Evolutionary conservation across 2,888 invertebrate species (phyloP).

Genomic region (Amphipoea oculea): DNA sequence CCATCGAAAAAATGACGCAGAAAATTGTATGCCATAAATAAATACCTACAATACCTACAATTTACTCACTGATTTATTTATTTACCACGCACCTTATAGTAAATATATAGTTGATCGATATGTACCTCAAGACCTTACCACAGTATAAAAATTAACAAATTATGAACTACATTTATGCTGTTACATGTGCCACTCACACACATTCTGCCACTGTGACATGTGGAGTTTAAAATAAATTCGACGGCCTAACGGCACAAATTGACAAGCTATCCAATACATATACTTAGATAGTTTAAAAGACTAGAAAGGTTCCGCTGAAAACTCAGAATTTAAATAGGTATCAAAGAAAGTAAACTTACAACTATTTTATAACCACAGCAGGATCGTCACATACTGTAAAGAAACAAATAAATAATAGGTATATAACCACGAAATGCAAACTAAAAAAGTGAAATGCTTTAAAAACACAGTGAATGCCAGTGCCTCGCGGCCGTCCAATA

Average conservation of each 20-base stretch:
- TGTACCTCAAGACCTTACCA: not conserved
- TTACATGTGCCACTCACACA: not conserved
- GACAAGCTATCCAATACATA: no score
- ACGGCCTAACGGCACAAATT: not conserved
- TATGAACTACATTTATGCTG: not conserved
- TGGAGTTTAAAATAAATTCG: not conserved
- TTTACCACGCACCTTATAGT: not conserved
- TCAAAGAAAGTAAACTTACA: not conserved
- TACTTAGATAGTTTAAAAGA: not conserved
- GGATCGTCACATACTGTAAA: not conserved
- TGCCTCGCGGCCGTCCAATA: not conserved
- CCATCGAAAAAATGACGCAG: slow-evolving; percentile 36
- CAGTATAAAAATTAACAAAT: not conserved
- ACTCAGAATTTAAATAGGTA: not conserved
- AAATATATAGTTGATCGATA: not conserved
- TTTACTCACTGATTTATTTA: slow-evolving; percentile 49
- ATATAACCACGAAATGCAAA: not conserved
- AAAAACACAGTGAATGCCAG: not conserved
- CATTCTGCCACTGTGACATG: not conserved
- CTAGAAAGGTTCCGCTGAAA: not conserved
- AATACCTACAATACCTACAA: slow-evolving; percentile 37
- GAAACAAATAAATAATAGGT: not conserved
- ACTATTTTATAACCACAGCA: not conserved
- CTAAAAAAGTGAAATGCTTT: not conserved
- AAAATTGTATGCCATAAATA: slow-evolving; percentile 59